phyloP scores from a whole-genome alignment of 2,113 vertebrate genomes.

The Rattus rattus region DNA sequence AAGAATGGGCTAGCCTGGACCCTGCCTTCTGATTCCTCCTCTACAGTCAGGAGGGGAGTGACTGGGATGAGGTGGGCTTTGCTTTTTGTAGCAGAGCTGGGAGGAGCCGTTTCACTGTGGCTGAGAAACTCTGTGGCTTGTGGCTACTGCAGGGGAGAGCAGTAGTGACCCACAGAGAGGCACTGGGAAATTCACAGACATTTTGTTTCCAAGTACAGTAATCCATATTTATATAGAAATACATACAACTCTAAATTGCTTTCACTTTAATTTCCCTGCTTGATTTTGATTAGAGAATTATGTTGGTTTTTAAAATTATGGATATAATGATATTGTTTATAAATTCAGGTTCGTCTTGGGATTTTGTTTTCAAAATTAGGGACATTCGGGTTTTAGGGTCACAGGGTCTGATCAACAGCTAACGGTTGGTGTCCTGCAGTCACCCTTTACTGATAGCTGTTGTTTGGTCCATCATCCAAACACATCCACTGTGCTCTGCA shows the following conservation, averaged over 20 bases:
- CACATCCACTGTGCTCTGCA: not conserved
- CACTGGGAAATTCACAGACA: not conserved
- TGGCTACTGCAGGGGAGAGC: not conserved
- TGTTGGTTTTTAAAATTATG: not conserved
- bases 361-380: not conserved
- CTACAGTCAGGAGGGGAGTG: not conserved
- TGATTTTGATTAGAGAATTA: not conserved
- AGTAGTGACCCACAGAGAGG: not conserved
- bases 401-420: not conserved
- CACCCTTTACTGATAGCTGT: not conserved
- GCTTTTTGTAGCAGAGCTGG: not conserved
- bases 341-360: not conserved
- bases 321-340: not conserved
- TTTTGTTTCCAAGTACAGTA: not conserved
- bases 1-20: not conserved
- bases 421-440: not conserved
- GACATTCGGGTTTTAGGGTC: not conserved
- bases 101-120: not conserved
- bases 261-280: not conserved
- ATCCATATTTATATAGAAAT: constrained; percentile 11
- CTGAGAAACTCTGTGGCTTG: not conserved
- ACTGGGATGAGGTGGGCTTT: not conserved
- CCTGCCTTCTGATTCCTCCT: not conserved
- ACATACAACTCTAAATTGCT: not conserved
- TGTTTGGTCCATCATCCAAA: fast-evolving